A percentile compares a stretch with the other conserved stretches of the same genome.
Conservation (phyloP, 2,888 invertebrate species). For the Spilarctia lutea region DNA sequence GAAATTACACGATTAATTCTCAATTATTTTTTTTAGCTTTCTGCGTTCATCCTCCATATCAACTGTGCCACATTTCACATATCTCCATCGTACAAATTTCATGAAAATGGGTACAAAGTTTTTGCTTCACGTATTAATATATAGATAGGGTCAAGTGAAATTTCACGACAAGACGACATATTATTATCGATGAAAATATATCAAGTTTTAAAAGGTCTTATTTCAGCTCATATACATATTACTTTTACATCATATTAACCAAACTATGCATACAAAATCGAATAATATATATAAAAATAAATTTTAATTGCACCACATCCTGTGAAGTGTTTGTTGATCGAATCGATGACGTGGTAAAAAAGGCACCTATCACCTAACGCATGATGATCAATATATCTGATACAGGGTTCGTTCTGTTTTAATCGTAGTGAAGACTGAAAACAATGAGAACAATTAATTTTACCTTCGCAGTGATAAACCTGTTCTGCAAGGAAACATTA, state of each 20-base stretch:
- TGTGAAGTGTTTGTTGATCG: slow-evolving; percentile 46
- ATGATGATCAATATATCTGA: slow-evolving; percentile 54
- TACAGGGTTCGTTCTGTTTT: slow-evolving; percentile 35
- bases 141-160: not conserved
- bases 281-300: not conserved
- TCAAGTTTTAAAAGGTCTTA: not conserved
- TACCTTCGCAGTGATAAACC: not conserved
- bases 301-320: slow-evolving; percentile 37
- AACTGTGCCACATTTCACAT: too few relatives aligned
- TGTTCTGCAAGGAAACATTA: not conserved
- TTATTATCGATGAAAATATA: not conserved
- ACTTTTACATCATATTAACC: not conserved
- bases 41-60: too few relatives aligned
- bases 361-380: slow-evolving; percentile 52
- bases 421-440: not conserved
- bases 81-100: too few relatives aligned
- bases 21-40: too few relatives aligned
- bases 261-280: not conserved
- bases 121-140: too few relatives aligned
- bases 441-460: slow-evolving; percentile 9
- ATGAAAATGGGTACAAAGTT: too few relatives aligned
- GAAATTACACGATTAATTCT: too few relatives aligned
- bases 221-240: not conserved
- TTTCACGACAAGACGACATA: not conserved
- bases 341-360: slow-evolving; percentile 61